Percentiles rank a stretch among this genome's conserved stretches.
Evolutionary conservation across 2,888 invertebrate species (phyloP).

Genomic region (Heteromyza rotundicornis): DNA sequence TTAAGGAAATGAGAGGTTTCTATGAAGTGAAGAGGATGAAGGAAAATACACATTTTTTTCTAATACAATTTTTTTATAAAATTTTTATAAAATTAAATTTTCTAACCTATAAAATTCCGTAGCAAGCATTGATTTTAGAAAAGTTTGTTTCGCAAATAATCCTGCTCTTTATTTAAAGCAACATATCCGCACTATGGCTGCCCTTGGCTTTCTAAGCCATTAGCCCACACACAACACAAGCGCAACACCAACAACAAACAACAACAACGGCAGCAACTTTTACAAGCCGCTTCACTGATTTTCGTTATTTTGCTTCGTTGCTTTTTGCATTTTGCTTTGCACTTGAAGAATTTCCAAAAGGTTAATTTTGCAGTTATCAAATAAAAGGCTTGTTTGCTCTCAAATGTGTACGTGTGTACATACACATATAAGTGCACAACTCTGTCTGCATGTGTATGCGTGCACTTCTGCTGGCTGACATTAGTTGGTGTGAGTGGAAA

Average conservation of each 20-base stretch:
- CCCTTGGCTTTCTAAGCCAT: too few species aligned
- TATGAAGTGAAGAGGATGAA: too few species aligned
- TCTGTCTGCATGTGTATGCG: conserved; percentile 8
- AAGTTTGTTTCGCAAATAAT: too few species aligned
- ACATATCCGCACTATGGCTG: too few species aligned
- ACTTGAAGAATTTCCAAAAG: conserved; percentile 39
- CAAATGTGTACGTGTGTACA: background rate
- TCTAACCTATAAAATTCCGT: too few species aligned
- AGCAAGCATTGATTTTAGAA: too few species aligned
- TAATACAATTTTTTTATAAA: too few species aligned
- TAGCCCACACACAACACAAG: background rate
- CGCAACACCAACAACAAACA: background rate
- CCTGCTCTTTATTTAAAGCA: too few species aligned
- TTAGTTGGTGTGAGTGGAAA: too few species aligned
- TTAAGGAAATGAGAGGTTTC: too few species aligned
- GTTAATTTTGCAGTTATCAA: conserved; percentile 46
- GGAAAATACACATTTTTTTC: too few species aligned
- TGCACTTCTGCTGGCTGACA: background rate
- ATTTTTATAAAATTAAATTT: too few species aligned
- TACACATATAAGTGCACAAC: conserved; percentile 19
- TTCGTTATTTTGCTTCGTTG: conserved; percentile 27
- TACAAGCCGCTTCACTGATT: conserved; percentile 35
- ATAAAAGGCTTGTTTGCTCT: conserved; percentile 31
- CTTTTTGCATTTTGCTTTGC: conserved; percentile 25
- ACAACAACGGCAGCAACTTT: background rate